Base-by-base conservation (phyloP, 2,888 invertebrate genomes). In the Gisinianus flammeolus region DNA sequence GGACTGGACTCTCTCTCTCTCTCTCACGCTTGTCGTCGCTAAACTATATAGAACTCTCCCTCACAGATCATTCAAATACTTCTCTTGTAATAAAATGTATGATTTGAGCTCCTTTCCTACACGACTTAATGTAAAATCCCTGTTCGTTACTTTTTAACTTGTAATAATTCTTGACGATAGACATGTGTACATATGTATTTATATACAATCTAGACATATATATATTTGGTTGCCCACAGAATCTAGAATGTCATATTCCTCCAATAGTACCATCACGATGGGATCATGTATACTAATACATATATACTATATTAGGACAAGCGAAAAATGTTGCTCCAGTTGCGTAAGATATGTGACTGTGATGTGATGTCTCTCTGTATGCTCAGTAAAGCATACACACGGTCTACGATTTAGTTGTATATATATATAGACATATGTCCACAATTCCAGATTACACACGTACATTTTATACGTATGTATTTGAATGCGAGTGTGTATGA, bases 111-210 rank as follows among this genome's bases (percentile, higher is more conserved):
- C 28, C 16, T 62, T 62, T 26, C 28, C 62, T 24, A 28, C 12
- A 62, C 26, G 24, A 68, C 26, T 68, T 68, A 68, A 68, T 68
- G 44, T 44, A 24, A 68, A 68, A 35, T 44, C 24, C 68, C 68
- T 68, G 44, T 68, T 35, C 26, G 26, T 64, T 24, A 58, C 16
- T 64, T 64, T 64, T 64, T 64, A 44, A 44, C 44, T 44, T 19
- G 44, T 44, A 44, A 44, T 44, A 44, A 44, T 44, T 44, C 19
- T 44, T 44, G 19, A 19, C 12, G 44, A 44, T 44, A 44, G 44
- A 44, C 44, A 44, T 44, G 35, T 35, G 5, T 35, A 35, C 35
- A 35, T 35, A 8, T 35, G 12, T 35, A 35, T 35, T 12, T 8
- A 35, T 35, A 12, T 35, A 35, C 12, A 35, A n/a, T n/a, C n/a